phyloP scores from a whole-genome alignment of 2,113 vertebrate species.

The Gallinago undulata region DNA sequence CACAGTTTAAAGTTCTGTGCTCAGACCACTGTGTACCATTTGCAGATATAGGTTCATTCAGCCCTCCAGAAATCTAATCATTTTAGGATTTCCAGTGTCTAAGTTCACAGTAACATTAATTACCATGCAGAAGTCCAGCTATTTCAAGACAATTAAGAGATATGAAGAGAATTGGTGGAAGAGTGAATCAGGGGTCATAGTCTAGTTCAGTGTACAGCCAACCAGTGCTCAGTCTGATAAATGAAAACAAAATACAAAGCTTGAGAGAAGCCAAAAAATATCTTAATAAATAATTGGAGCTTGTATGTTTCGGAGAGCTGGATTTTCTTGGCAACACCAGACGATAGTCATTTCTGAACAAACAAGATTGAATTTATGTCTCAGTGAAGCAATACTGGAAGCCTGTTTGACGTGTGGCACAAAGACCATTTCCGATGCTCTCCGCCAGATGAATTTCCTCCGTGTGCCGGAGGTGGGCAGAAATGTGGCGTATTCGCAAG shows the following conservation, averaged over 20 bases:
- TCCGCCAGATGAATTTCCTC: slow-evolving; percentile 10
- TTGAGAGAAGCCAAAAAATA: slow-evolving; percentile 48
- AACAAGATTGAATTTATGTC: slow-evolving; percentile 68
- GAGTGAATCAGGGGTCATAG: slow-evolving; percentile 74
- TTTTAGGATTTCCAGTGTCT: not conserved
- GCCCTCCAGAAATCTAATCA: not conserved
- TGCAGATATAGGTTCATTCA: not conserved
- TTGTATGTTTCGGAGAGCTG: not conserved
- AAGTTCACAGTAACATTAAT: not conserved
- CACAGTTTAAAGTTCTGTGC: not conserved
- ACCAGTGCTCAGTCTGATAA: slow-evolving; percentile 36
- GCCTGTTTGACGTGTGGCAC: slow-evolving; percentile 7
- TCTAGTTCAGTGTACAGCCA: slow-evolving; percentile 56
- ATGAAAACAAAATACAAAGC: slow-evolving; percentile 59
- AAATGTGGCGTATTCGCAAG: not conserved
- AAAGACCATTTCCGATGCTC: not conserved
- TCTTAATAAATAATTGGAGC: slow-evolving; percentile 60
- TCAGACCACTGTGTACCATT: not conserved
- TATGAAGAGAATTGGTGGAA: slow-evolving; percentile 73
- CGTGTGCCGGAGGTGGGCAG: not conserved
- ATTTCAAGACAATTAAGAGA: slow-evolving; percentile 45
- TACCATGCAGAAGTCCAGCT: not conserved
- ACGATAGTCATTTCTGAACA: slow-evolving; percentile 49
- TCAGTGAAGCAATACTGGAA: slow-evolving; percentile 26
- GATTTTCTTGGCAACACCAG: slow-evolving; percentile 51